Evolutionary conservation across 37 sponge, comb jelly and placozoan species (phyloP).

Genomic region (Oopsacas minuta): DNA sequence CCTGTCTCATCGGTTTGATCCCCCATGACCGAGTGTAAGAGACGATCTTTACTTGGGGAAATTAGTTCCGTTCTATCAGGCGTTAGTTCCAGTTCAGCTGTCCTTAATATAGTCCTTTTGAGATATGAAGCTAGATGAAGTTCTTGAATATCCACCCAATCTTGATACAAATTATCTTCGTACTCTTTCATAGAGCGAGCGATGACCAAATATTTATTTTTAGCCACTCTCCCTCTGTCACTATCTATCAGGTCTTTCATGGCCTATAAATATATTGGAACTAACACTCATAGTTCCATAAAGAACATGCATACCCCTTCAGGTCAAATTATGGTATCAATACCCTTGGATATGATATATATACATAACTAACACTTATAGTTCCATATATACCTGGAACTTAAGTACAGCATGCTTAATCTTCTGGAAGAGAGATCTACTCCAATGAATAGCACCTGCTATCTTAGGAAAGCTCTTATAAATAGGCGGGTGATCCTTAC

Average conservation of each 20-base stretch:
- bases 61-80: slow-evolving; percentile 5
- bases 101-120: slow-evolving; percentile 68
- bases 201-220: slow-evolving; percentile 71
- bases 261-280: slow-evolving; percentile 21
- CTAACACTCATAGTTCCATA: neutral
- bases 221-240: slow-evolving; percentile 64
- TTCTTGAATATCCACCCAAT: slow-evolving; percentile 62
- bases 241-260: slow-evolving; percentile 81
- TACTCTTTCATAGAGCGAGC: slow-evolving; percentile 86
- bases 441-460: slow-evolving; percentile 95
- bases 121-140: slow-evolving; percentile 53
- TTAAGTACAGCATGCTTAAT: slow-evolving; percentile 90
- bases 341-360: too few relatives aligned
- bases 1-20: neutral
- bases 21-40: neutral
- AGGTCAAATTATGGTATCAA: too few relatives aligned
- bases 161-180: slow-evolving; percentile 61
- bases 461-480: slow-evolving; percentile 84
- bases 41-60: neutral
- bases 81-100: slow-evolving; percentile 24
- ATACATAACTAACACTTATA: neutral
- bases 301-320: too few relatives aligned
- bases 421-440: slow-evolving; percentile 78
- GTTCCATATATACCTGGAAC: slow-evolving; percentile 34
- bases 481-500: slow-evolving; percentile 66